Conservation (phyloP, 2,113 vertebrate species). For the Dascyllus trimaculatus region DNA sequence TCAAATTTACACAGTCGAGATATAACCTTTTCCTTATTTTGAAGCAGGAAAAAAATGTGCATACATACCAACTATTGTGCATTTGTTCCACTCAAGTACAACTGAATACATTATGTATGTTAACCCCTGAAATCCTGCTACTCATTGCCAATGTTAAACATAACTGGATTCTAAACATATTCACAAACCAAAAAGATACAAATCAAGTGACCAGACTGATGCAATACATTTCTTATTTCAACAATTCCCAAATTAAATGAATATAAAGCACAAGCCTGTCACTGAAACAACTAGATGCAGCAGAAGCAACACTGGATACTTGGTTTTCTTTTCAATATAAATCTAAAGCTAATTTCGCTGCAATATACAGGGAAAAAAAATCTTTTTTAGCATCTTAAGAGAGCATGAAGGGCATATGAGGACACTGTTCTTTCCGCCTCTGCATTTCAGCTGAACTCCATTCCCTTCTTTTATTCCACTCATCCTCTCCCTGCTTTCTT, state of each 20-base stretch:
- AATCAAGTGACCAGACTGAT: background rate
- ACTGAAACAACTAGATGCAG: background rate
- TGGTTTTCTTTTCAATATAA: background rate
- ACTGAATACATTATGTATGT: background rate
- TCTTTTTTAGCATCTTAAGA: constrained; percentile 13
- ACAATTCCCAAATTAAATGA: background rate
- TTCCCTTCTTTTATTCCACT: constrained; percentile 45
- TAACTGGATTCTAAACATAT: background rate
- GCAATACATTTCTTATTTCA: background rate
- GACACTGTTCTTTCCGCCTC: constrained; percentile 32
- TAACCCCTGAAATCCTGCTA: too few species aligned
- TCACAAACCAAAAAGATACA: background rate
- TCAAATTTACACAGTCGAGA: background rate
- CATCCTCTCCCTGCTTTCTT: constrained; percentile 6
- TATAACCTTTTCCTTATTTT: background rate
- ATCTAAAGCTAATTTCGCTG: background rate
- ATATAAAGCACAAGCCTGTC: background rate
- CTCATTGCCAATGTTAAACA: background rate
- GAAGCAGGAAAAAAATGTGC: background rate
- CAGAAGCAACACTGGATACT: background rate
- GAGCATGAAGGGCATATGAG: constrained; percentile 52
- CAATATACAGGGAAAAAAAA: background rate
- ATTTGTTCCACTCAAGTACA: too few species aligned
- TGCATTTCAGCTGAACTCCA: constrained; percentile 27
- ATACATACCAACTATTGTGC: too few species aligned